phyloP scores from a whole-genome alignment of 2,797 vertebrate genomes.

The Erithacus rubecula region DNA sequence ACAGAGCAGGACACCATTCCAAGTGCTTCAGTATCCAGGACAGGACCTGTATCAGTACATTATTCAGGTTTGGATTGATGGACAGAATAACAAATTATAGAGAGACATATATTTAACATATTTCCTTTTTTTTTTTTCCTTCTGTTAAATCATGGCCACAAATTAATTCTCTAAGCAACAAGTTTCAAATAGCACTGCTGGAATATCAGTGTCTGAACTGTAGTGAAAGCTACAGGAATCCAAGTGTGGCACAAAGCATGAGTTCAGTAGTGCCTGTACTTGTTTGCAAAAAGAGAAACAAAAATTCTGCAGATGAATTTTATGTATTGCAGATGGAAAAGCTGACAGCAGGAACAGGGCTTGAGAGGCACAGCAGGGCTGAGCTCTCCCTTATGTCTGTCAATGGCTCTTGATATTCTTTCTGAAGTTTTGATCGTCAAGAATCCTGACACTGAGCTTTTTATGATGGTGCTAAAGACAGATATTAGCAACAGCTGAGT shows the following conservation, averaged over 20 bases:
- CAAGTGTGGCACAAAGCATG: neutral
- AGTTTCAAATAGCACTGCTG: neutral
- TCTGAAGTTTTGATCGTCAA: constrained; percentile 4
- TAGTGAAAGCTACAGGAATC: neutral
- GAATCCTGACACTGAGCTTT: constrained; percentile 3
- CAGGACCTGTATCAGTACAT: neutral
- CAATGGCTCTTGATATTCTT: neutral
- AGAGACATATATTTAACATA: accelerated
- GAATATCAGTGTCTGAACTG: neutral
- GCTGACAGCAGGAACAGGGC: neutral
- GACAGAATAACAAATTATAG: neutral
- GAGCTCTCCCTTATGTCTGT: neutral
- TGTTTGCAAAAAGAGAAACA: neutral
- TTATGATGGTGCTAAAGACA: neutral
- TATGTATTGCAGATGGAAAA: neutral
- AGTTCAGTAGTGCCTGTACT: neutral
- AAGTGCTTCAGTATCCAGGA: neutral
- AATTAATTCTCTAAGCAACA: neutral
- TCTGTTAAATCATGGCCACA: neutral
- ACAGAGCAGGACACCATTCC: neutral
- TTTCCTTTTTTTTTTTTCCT: neutral
- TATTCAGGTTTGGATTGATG: neutral
- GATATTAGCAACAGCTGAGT: neutral
- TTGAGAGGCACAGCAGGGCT: neutral
- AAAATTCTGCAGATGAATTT: neutral